A percentile compares a stretch with the other conserved stretches of the same genome.
Conservation (phyloP, 35 echinoderm and acorn worm genomes). For the Hemicentrotus pulcherrimus region DNA sequence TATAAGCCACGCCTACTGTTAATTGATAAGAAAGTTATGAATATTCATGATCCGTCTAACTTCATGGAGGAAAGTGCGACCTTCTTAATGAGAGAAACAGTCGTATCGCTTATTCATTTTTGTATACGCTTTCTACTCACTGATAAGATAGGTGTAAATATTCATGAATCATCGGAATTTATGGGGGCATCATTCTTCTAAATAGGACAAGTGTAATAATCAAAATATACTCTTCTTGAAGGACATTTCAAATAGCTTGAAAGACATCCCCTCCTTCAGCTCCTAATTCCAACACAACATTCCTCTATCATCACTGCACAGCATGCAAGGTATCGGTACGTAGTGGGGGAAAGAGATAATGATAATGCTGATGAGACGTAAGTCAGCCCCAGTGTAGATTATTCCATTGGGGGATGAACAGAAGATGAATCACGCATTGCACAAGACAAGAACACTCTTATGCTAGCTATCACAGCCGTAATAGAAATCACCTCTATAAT, state of each 20-base stretch:
- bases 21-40: background rate
- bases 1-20: background rate
- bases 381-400: background rate
- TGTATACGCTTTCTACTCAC: too few species aligned
- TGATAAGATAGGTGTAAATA: too few species aligned
- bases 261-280: background rate
- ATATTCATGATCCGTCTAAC: background rate
- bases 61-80: background rate
- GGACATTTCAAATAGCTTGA: background rate
- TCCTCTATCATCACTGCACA: too few species aligned
- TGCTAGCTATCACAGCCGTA: background rate
- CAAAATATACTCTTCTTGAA: background rate
- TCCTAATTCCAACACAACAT: background rate
- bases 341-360: background rate
- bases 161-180: too few species aligned
- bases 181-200: background rate
- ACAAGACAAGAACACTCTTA: background rate
- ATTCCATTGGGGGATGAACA: background rate
- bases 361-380: background rate
- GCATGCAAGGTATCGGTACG: too few species aligned
- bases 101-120: too few species aligned
- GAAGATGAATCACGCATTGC: background rate
- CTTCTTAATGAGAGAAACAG: background rate
- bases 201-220: background rate
- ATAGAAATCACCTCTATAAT: background rate